Conservation (phyloP, 2,888 invertebrate species). For the Trissolcus brochymenae region DNA sequence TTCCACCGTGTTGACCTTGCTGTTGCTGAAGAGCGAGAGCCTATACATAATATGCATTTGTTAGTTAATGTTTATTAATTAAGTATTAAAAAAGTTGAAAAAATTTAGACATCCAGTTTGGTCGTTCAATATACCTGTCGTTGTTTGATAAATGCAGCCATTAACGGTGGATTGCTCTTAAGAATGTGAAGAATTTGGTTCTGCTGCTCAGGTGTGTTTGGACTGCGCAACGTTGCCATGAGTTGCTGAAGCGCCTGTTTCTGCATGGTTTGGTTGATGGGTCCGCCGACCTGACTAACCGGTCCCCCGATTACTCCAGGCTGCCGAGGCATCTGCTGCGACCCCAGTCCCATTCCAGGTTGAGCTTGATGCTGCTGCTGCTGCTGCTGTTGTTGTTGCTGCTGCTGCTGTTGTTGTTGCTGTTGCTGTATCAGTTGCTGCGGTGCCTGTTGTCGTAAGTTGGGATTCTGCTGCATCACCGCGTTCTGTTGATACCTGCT, state of each 20-base stretch:
- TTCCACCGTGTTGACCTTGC: conserved; percentile 70
- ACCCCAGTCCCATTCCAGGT: conserved; percentile 69
- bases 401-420: conserved; percentile 78
- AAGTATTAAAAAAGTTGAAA: too few relatives aligned
- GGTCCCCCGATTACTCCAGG: conserved; percentile 72
- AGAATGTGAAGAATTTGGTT: conserved; percentile 92
- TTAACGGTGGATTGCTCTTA: conserved; percentile 94
- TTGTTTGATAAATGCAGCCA: conserved; percentile 96
- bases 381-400: conserved; percentile 43
- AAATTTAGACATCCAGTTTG: too few relatives aligned
- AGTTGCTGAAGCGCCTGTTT: conserved; percentile 86
- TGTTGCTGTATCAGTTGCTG: conserved; percentile 78
- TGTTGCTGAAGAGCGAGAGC: conserved; percentile 71
- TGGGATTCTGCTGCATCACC: conserved; percentile 75
- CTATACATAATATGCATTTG: conserved; percentile 42
- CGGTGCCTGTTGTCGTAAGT: conserved; percentile 74
- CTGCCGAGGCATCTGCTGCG: conserved; percentile 73
- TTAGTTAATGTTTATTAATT: too few relatives aligned
- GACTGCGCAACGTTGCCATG: conserved; percentile 92
- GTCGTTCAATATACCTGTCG: conserved; percentile 79
- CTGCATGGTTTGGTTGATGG: conserved; percentile 76
- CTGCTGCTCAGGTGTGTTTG: conserved; percentile 94
- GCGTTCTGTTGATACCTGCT: conserved; percentile 73
- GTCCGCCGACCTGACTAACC: conserved; percentile 74
- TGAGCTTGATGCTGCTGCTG: conserved; percentile 75